Evolutionary conservation across 2,113 vertebrate species (phyloP).

Genomic region (Columba janthina): DNA sequence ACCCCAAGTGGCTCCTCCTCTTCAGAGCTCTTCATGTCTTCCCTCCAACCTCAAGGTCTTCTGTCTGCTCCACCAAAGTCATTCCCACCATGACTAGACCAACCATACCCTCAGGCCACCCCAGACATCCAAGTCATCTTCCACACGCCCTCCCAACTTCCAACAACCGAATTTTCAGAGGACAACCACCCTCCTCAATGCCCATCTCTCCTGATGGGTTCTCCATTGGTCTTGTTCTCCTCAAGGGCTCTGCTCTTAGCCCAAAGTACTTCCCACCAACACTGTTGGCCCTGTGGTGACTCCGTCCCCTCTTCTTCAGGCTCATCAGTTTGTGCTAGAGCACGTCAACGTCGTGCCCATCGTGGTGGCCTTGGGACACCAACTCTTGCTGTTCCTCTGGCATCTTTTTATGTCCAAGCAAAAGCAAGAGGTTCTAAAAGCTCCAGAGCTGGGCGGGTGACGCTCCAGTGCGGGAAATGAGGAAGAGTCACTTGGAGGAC

Average conservation of each 20-base stretch:
- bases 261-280: background rate
- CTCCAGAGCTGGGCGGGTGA: background rate
- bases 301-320: background rate
- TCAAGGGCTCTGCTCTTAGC: background rate
- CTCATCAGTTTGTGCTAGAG: background rate
- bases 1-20: background rate
- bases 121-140: background rate
- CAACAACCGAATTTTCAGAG: rapidly evolving
- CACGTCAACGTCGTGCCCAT: rapidly evolving
- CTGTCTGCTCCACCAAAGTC: background rate
- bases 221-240: background rate
- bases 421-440: background rate
- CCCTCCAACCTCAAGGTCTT: background rate
- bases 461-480: background rate
- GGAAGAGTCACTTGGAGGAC: background rate
- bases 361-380: rapidly evolving
- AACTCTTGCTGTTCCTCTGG: background rate
- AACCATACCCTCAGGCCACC: background rate
- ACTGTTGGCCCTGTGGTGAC: rapidly evolving
- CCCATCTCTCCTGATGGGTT: background rate
- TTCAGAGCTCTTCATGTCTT: background rate
- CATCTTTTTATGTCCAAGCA: background rate
- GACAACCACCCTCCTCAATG: background rate
- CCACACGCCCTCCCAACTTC: background rate
- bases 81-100: background rate